phyloP scores from a whole-genome alignment of 2,888 invertebrate genomes.

The Euspilapteryx auroguttella region DNA sequence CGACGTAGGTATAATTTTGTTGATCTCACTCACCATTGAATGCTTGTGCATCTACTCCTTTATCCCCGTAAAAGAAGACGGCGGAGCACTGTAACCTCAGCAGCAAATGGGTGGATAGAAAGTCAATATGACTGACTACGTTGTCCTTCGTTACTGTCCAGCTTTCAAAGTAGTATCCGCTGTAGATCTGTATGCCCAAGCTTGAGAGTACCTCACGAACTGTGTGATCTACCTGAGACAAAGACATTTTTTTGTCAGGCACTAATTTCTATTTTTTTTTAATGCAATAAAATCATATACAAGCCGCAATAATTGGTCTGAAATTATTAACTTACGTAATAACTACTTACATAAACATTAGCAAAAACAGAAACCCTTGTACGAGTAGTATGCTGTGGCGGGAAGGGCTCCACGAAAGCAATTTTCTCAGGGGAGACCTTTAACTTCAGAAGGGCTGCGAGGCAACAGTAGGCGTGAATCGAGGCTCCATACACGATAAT shows the following conservation, averaged over 20 bases:
- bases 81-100: constrained; percentile 51
- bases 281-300: too few species aligned
- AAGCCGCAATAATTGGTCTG: too few species aligned
- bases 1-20: too few species aligned
- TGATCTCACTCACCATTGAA: too few species aligned
- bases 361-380: constrained; percentile 32
- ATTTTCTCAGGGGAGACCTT: constrained; percentile 61
- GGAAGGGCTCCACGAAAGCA: constrained; percentile 61
- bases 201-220: constrained; percentile 32
- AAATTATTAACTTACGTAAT: background rate
- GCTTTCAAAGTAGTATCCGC: constrained; percentile 54
- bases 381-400: constrained; percentile 19
- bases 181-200: constrained; percentile 41
- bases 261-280: too few species aligned
- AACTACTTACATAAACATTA: constrained; percentile 26
- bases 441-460: constrained; percentile 63
- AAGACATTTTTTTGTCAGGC: too few species aligned
- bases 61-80: constrained; percentile 56
- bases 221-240: constrained; percentile 50
- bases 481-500: constrained; percentile 70
- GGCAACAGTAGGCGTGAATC: constrained; percentile 66
- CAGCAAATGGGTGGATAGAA: constrained; percentile 43
- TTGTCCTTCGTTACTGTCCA: constrained; percentile 36
- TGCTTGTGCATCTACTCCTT: background rate
- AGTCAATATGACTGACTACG: constrained; percentile 34